Conservation (phyloP, 2,113 vertebrate genomes). For the Nerophis ophidion region DNA sequence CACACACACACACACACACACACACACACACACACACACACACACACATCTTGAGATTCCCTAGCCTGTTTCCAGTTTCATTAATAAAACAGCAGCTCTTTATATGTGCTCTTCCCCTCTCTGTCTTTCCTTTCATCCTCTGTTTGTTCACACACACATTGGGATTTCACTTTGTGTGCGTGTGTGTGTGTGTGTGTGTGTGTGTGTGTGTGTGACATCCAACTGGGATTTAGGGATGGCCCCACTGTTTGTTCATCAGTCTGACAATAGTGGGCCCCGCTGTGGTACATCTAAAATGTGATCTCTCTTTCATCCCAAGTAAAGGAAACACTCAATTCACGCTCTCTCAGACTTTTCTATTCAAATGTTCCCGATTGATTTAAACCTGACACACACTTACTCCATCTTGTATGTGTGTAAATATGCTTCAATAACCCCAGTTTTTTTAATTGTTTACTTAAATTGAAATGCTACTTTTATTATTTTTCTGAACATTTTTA, state of each 20-base stretch:
- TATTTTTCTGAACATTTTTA: too few relatives aligned
- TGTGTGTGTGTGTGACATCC: conserved; percentile 42
- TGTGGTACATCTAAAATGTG: conserved; percentile 58
- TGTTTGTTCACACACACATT: conserved; percentile 72
- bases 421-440: too few relatives aligned
- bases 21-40: conserved; percentile 28
- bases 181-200: conserved; percentile 30
- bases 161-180: conserved; percentile 53
- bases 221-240: conserved; percentile 64
- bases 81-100: conserved; percentile 77
- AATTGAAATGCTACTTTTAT: too few relatives aligned
- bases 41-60: conserved; percentile 51
- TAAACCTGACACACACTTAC: background rate
- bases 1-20: conserved; percentile 17
- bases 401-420: too few relatives aligned
- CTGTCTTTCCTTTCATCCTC: conserved; percentile 73
- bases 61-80: conserved; percentile 70
- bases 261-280: conserved; percentile 54
- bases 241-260: conserved; percentile 68
- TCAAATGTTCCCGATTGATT: conserved; percentile 19
- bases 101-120: conserved; percentile 70
- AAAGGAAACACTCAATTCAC: conserved; percentile 41
- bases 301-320: conserved; percentile 51
- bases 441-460: too few relatives aligned
- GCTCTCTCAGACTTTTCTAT: conserved; percentile 6